Percentiles rank a stretch among this genome's conserved stretches.
Conservation (phyloP, 2,113 vertebrate species). For the Nyctereutes procyonoides region DNA sequence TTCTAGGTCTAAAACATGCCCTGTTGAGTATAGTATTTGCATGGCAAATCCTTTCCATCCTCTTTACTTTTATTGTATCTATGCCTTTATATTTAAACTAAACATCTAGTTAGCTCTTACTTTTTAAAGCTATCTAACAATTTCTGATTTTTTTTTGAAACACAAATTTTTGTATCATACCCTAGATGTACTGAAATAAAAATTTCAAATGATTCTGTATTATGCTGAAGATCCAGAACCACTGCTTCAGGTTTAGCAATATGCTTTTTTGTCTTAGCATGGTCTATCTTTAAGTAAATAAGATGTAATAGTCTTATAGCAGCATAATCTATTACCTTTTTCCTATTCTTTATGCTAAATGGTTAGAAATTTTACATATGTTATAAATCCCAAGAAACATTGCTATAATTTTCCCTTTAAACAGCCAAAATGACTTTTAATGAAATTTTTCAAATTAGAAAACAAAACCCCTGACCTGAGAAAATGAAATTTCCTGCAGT, state of each 20-base stretch:
- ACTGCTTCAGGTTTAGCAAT: not conserved
- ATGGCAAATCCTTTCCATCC: not conserved
- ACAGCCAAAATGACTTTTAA: not conserved
- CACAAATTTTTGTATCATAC: not conserved
- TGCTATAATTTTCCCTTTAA: not conserved
- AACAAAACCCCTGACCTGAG: not conserved
- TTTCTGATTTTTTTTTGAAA: not conserved
- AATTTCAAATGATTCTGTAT: not conserved
- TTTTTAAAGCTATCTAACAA: not conserved
- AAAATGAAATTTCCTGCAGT: not conserved
- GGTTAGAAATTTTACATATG: not conserved
- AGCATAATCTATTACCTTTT: not conserved
- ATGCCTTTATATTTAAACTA: not conserved
- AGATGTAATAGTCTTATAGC: not conserved
- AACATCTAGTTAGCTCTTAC: not conserved
- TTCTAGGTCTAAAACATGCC: not conserved
- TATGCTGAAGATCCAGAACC: not conserved
- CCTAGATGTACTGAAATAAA: not conserved
- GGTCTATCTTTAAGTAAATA: not conserved
- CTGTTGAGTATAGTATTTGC: not conserved
- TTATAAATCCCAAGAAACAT: not conserved
- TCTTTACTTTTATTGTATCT: not conserved
- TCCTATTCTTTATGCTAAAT: not conserved
- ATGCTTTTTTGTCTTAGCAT: not conserved
- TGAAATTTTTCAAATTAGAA: not conserved